Conservation (phyloP, 2,888 invertebrate genomes). For the Agonum fuliginosum region DNA sequence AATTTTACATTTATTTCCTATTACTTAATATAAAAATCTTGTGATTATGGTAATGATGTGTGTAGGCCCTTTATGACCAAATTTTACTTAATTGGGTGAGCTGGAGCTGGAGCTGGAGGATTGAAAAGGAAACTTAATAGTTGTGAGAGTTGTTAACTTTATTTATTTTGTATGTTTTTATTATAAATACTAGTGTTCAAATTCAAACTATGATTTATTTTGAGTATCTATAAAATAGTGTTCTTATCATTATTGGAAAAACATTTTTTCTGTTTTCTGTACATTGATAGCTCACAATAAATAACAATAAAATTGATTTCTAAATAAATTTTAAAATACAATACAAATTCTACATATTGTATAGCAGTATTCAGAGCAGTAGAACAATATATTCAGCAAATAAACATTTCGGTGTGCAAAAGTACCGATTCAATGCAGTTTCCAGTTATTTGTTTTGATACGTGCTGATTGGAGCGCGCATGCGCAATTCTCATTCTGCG, state of each 20-base stretch:
- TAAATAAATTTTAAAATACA: not conserved
- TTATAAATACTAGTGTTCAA: too few species aligned
- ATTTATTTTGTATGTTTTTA: too few species aligned
- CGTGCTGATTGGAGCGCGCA: slow-evolving; percentile 36
- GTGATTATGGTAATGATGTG: slow-evolving; percentile 30
- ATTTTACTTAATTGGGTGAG: slow-evolving; percentile 9
- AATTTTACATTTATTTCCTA: slow-evolving; percentile 29
- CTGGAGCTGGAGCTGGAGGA: too few species aligned
- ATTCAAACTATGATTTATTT: too few species aligned
- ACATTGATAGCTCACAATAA: too few species aligned
- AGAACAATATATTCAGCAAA: not conserved
- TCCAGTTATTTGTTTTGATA: slow-evolving; percentile 38
- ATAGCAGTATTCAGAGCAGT: not conserved
- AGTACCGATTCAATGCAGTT: slow-evolving; percentile 2
- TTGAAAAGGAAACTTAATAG: not conserved
- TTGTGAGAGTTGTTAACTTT: not conserved
- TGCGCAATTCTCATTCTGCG: slow-evolving; percentile 43
- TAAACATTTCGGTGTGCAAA: slow-evolving; percentile 2
- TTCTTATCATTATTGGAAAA: too few species aligned
- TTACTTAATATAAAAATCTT: slow-evolving; percentile 31
- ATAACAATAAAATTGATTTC: too few species aligned
- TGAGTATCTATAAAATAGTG: too few species aligned
- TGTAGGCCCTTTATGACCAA: slow-evolving; percentile 17
- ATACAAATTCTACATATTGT: not conserved
- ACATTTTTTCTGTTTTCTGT: too few species aligned